phyloP scores from a whole-genome alignment of 2,113 vertebrate species.

The Otis tarda region DNA sequence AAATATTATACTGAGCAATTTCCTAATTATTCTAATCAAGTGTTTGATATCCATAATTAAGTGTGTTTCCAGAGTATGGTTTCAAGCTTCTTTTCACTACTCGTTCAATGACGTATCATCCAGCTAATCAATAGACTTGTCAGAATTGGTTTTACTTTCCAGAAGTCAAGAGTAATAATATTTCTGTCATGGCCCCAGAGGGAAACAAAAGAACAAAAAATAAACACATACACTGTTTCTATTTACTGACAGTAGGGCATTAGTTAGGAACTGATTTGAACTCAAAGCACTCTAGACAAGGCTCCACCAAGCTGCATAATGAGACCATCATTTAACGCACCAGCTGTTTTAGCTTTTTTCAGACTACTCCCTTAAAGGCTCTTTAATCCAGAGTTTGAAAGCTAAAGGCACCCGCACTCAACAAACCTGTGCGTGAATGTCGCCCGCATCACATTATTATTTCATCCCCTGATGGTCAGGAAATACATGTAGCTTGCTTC shows the following conservation, averaged over 20 bases:
- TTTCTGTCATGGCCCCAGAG: not conserved
- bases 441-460: not conserved
- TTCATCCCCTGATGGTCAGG: not conserved
- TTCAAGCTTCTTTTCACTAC: not conserved
- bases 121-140: not conserved
- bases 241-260: not conserved
- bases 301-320: not conserved
- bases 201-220: not conserved
- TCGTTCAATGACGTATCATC: not conserved
- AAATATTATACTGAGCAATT: not conserved
- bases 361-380: not conserved
- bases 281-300: not conserved
- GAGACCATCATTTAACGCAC: not conserved
- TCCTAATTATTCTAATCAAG: not conserved
- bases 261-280: not conserved
- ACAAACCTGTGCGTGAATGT: not conserved
- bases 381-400: not conserved
- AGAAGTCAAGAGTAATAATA: not conserved
- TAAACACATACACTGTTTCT: not conserved
- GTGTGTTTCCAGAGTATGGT: not conserved
- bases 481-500: slow-evolving; percentile 21
- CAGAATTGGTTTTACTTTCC: not conserved
- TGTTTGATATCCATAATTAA: not conserved
- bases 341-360: not conserved
- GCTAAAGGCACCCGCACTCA: not conserved